Conservation (phyloP, 1,140 invertebrate genomes). For the Procambarus virginalis region DNA sequence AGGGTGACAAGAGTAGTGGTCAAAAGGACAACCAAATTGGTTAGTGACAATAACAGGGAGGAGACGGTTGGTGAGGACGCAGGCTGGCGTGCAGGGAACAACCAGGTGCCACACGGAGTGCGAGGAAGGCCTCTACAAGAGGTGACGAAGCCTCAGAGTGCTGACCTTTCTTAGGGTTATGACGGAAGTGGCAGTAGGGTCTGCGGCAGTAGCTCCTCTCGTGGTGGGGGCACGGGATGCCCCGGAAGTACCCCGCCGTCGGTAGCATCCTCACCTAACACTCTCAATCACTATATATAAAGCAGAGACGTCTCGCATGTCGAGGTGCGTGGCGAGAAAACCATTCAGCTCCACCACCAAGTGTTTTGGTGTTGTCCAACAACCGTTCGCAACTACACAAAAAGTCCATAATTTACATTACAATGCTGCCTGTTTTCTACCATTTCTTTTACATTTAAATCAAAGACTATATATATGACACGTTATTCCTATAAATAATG, state of each 20-base stretch:
- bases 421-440: too few species aligned
- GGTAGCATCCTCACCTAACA: slow-evolving; percentile 25
- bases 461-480: too few species aligned
- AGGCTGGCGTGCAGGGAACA: too few species aligned
- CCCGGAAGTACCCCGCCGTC: slow-evolving; percentile 43
- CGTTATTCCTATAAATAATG: too few species aligned
- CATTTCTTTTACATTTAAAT: too few species aligned
- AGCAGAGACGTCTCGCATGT: not conserved
- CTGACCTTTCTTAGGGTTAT: slow-evolving; percentile 55
- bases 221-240: slow-evolving; percentile 40
- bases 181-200: slow-evolving; percentile 59
- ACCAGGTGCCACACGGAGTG: too few species aligned
- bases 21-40: too few species aligned
- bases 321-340: not conserved
- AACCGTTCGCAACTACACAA: not conserved
- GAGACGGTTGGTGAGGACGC: too few species aligned
- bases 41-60: too few species aligned
- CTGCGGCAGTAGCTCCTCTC: slow-evolving; percentile 15
- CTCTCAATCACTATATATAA: not conserved
- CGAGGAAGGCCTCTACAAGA: too few species aligned
- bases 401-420: not conserved
- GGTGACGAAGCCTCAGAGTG: too few species aligned
- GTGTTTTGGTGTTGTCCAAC: not conserved
- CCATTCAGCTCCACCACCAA: not conserved
- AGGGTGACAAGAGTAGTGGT: too few species aligned